Evolutionary conservation across 2,113 vertebrate species (phyloP), one percentile per base, ranked within the genome.

Genomic region (Silurus glanis): DNA sequence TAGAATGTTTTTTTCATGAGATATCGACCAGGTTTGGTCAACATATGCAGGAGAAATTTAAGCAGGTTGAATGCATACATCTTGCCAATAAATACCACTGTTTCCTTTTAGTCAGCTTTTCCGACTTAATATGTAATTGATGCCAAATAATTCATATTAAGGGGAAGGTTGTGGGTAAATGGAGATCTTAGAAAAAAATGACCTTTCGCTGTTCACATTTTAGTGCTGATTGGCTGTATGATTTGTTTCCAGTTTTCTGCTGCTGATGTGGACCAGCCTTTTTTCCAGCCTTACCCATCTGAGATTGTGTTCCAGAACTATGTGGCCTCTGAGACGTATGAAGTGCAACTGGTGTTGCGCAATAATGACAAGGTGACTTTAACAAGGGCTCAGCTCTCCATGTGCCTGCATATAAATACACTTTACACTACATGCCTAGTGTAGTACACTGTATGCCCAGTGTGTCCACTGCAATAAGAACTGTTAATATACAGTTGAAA

Each of bases 281-380:
- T 96, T 81, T 96, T 97, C 88, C 96, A 97, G 91, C 95, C 96
- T 0, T 96, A 93, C 89, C 97, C 97, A 0, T 95, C 96, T 9
- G 95, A 97, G 92, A 91, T 97, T 85, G 83, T 97, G 23, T 97
- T 99, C 90, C 95, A 97, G 93, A 97, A 93, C 90, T 97, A 94
- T 1, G 49, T 69, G 80, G 93, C 96, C 51, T 92, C 81, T 6
- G 90, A 96, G 91, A 95, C 95, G 56, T 96, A 95, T 10, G 93
- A 95, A 87, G 93, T 97, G 55, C 94, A 93, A 0, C 87, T 98
- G 75, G 69, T 92, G 47, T 92, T 98, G 80, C 93, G 95, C 88
- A 98, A 96, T 94, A 96, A 91, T 0, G 95, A 97, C 93, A 95
- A 90, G 94, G 96, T 95, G 78, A 93, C 25, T 58, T 89, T 23